Evolutionary conservation across 1,140 invertebrate species (phyloP), one percentile per base, ranked within the genome.

Genomic region (Lethrus apterus): DNA sequence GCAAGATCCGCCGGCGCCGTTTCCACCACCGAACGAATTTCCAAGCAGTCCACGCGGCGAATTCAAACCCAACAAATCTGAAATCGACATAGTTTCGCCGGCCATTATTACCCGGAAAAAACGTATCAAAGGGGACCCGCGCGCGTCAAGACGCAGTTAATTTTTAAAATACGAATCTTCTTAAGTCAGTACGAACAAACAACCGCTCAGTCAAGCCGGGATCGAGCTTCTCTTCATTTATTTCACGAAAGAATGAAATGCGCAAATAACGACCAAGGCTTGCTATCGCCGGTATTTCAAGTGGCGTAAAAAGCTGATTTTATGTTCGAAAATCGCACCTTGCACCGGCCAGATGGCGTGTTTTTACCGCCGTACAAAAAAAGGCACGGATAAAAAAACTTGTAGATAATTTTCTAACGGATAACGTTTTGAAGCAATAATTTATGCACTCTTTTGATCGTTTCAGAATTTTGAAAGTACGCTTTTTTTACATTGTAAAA

Each of bases 11-110:
- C 48, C 21, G 32, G 48, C 40, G 20, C 52, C 44, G 32, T 49
- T 45, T 38, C 55, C 50, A n/a, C n/a, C n/a, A 19, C 54, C 51
- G 26, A 62, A 61, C 36, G 60, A 56, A 44, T 55, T 62, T 17
- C 60, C 66, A 58, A 76, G 60, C 31, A 74, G 52, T 34, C 71
- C 73, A 35, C 72, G 65, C 11, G 72, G 69, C 29, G 72, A 64
- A 56, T 70, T 70, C 26, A 76, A 56, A 23, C 72, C 73, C 31
- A 77, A 67, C 45, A 75, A 57, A 56, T 76, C 74, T 31, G 70
- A 63, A 49, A 76, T 71, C 5, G 71, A 71, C 57, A 72, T 73
- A 19, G 59, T 63, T 23, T 62, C 63, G 50, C 55, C 60, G 56
- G 59, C 55, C 58, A 61, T 63, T 36, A 44, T n/a, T 24, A 36